Conservation (phyloP, 2,888 invertebrate genomes). For the Pedicia rivosa region DNA sequence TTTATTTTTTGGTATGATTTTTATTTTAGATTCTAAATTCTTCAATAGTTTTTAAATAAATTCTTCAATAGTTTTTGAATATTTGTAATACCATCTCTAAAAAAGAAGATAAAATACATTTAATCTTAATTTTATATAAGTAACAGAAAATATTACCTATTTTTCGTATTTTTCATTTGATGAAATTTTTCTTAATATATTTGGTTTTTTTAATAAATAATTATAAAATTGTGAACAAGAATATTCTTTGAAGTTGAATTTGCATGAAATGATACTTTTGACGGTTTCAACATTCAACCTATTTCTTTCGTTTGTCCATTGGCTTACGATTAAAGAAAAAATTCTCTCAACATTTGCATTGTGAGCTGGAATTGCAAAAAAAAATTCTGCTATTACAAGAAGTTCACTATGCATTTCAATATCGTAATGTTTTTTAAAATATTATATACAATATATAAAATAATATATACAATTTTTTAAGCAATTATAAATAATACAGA, state of each 20-base stretch:
- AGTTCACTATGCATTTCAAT: background rate
- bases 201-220: background rate
- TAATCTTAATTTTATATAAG: too few species aligned
- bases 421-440: background rate
- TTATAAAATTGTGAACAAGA: background rate
- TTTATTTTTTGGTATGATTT: too few species aligned
- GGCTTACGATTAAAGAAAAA: background rate
- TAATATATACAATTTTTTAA: too few species aligned
- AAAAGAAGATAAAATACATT: too few species aligned
- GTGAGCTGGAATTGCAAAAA: background rate
- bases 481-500: too few species aligned
- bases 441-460: too few species aligned
- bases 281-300: background rate
- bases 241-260: conserved; percentile 1
- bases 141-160: too few species aligned
- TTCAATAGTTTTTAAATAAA: too few species aligned
- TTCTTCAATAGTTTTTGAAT: too few species aligned
- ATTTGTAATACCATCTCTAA: too few species aligned
- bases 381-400: conserved; percentile 1
- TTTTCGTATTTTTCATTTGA: conserved; percentile 1
- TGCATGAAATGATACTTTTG: background rate
- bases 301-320: conserved; percentile 2
- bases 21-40: too few species aligned
- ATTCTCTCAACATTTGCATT: too few species aligned
- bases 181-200: conserved; percentile 1